Conservation (phyloP, 1,140 invertebrate genomes). For the Solenopsis invicta region DNA sequence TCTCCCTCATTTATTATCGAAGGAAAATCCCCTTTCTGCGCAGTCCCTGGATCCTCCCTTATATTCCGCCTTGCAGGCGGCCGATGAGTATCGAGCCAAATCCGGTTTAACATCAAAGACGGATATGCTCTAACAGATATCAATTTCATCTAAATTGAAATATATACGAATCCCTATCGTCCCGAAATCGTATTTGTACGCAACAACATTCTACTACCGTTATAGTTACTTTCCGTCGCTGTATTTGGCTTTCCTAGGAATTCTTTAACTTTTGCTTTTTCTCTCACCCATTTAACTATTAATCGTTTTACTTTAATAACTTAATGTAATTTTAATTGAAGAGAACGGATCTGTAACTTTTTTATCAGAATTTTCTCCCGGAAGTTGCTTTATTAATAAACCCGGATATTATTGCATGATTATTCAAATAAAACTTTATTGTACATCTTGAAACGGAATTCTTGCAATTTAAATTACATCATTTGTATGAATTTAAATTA, state of each 20-base stretch:
- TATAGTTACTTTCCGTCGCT: not conserved
- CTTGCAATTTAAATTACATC: conserved; percentile 16
- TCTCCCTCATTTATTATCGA: conserved; percentile 5
- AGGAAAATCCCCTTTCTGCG: conserved; percentile 37
- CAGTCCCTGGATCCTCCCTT: conserved; percentile 18
- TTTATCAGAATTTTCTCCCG: not conserved
- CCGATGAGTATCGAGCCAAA: conserved; percentile 15
- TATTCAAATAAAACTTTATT: conserved; percentile 2
- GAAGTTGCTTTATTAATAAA: conserved; percentile 39
- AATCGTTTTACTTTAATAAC: not conserved
- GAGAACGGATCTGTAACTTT: not conserved
- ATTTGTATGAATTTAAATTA: not conserved
- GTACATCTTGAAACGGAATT: not conserved
- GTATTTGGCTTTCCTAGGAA: not conserved
- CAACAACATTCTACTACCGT: not conserved
- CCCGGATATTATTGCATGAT: conserved; percentile 6
- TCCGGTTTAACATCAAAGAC: conserved; percentile 51
- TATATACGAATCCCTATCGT: conserved; percentile 19
- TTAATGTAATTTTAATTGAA: conserved; percentile 6
- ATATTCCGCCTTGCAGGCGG: conserved; percentile 11
- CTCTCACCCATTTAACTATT: not conserved
- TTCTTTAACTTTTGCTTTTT: not conserved
- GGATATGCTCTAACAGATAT: conserved; percentile 28
- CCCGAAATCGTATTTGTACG: conserved; percentile 19
- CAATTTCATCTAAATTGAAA: conserved; percentile 24